These are phyloP conservation scores for Micromys minutus DNA, from an alignment of 2,113 vertebrate species.

Conservation along the genomic window DNA sequence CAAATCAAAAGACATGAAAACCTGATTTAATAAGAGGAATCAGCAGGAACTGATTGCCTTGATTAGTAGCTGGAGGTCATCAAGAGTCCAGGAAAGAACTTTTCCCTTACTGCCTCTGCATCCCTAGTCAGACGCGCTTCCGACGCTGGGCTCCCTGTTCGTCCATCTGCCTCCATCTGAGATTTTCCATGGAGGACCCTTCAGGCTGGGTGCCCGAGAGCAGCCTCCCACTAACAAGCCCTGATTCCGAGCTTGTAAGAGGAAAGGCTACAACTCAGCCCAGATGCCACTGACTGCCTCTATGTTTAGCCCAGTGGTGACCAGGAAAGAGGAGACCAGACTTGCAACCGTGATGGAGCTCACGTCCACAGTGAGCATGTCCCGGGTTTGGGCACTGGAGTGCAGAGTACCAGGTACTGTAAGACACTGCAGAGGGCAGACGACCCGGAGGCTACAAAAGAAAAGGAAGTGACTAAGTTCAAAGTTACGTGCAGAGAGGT, in stretches of 20 bases:
- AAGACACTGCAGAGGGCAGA: background rate
- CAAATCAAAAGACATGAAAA: background rate
- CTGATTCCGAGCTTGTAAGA: background rate
- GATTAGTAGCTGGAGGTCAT: background rate
- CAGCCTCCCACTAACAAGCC: background rate
- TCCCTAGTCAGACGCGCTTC: background rate
- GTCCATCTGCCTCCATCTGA: background rate
- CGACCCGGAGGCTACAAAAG: background rate
- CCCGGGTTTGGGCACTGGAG: background rate
- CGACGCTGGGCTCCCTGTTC: background rate
- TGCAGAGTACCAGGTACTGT: no score
- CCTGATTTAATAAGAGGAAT: background rate
- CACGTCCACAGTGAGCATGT: background rate
- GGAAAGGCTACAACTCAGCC: background rate
- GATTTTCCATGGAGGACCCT: background rate
- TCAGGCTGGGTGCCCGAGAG: no score
- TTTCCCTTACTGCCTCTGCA: background rate
- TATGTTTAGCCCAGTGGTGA: fast-evolving
- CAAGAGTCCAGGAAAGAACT: background rate
- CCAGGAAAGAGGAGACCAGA: background rate
- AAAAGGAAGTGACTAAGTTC: background rate
- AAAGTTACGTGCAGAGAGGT: no score
- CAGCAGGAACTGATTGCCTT: background rate
- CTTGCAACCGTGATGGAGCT: background rate
- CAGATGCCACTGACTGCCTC: background rate